Conservation (phyloP, 2,113 vertebrate genomes). For the Paramisgurnus dabryanus region DNA sequence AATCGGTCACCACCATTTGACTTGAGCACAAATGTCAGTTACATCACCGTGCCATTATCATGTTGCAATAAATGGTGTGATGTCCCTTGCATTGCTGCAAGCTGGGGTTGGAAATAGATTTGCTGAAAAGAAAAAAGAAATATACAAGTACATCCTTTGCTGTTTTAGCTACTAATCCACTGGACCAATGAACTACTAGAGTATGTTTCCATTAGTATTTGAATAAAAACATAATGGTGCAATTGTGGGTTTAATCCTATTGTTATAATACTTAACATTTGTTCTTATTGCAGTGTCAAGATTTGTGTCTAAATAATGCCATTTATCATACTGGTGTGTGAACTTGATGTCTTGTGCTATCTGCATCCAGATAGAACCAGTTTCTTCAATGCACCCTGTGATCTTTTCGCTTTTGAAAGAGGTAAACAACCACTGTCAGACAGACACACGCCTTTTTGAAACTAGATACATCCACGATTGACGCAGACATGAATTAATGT, state of each 20-base stretch:
- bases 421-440: slow-evolving; percentile 67
- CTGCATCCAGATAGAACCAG: slow-evolving; percentile 60
- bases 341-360: not conserved
- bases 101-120: not conserved
- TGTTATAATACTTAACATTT: no score
- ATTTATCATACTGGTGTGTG: not conserved
- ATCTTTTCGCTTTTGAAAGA: slow-evolving; percentile 55
- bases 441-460: slow-evolving; percentile 55
- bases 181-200: not conserved
- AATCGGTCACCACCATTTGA: not conserved
- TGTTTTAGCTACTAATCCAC: no score
- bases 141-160: not conserved
- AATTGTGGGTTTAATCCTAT: no score
- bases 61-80: slow-evolving; percentile 15
- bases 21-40: slow-evolving; percentile 23
- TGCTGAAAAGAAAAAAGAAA: not conserved
- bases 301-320: not conserved
- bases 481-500: slow-evolving; percentile 31
- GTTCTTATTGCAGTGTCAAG: not conserved
- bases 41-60: slow-evolving; percentile 17
- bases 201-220: not conserved
- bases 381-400: slow-evolving; percentile 50
- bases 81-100: not conserved
- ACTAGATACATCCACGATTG: slow-evolving; percentile 54
- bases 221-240: no score